These are phyloP conservation scores for Eubasilissa splendida DNA, from an alignment of 2,888 invertebrate genomes.

Conservation along the genomic window DNA sequence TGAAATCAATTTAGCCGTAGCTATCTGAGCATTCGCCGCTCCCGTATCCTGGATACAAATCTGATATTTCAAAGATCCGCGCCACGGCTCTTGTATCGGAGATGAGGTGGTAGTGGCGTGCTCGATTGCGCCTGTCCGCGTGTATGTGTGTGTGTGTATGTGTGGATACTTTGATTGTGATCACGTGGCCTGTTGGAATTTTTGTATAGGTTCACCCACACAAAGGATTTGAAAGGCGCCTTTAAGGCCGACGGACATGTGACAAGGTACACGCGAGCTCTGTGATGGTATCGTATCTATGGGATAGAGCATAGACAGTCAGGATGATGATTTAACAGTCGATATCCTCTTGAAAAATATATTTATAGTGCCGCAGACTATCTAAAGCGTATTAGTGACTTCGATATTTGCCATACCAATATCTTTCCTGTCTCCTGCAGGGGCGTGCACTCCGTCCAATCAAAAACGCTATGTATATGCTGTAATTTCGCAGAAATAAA, in stretches of 20 bases:
- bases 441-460: too few species aligned
- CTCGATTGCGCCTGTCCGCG: too few species aligned
- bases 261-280: neutral
- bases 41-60: constrained; percentile 51
- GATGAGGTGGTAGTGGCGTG: neutral
- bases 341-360: too few species aligned
- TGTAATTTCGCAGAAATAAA: too few species aligned
- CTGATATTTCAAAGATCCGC: constrained; percentile 55
- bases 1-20: constrained; percentile 57
- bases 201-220: neutral
- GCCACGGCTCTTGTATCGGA: constrained; percentile 11
- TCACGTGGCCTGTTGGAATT: neutral
- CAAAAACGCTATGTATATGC: too few species aligned
- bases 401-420: too few species aligned
- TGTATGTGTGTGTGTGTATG: neutral
- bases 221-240: neutral
- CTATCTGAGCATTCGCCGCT: constrained; percentile 53
- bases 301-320: too few species aligned
- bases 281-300: neutral
- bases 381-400: too few species aligned
- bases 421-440: too few species aligned
- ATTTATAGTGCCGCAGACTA: too few species aligned
- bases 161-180: neutral
- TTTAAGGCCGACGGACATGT: neutral
- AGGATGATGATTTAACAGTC: too few species aligned